These are phyloP conservation scores for Pituophis catenifer DNA, from an alignment of 2,113 vertebrate genomes.

Conservation along the genomic window DNA sequence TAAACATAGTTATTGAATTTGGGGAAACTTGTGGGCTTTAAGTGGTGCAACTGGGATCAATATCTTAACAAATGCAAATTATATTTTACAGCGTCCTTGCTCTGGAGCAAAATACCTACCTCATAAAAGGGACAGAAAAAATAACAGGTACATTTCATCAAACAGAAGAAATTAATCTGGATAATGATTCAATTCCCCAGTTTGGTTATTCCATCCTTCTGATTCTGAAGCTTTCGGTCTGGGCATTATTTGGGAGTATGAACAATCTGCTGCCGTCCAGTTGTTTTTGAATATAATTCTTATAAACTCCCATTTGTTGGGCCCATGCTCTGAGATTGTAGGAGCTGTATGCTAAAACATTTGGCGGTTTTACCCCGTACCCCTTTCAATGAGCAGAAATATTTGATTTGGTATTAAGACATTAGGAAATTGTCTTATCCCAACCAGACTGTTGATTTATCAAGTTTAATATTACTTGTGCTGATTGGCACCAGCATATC, in stretches of 20 bases:
- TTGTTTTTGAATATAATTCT: neutral
- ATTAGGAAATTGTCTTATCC: neutral
- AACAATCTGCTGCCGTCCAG: neutral
- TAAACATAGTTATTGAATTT: slow-evolving; percentile 77
- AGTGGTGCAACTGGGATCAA: slow-evolving; percentile 51
- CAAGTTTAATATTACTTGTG: neutral
- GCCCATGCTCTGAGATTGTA: neutral
- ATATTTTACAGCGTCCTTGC: slow-evolving; percentile 23
- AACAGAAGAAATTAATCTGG: neutral
- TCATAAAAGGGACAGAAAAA: slow-evolving; percentile 15
- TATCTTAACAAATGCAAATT: slow-evolving; percentile 48
- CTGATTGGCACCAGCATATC: neutral
- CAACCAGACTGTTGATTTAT: neutral
- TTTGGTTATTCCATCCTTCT: neutral
- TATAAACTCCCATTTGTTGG: neutral
- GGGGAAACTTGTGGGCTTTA: slow-evolving; percentile 65
- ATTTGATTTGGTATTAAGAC: neutral
- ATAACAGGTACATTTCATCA: neutral
- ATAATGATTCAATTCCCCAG: rapidly evolving
- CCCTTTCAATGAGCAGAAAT: neutral
- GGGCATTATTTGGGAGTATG: neutral
- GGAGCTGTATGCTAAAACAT: neutral
- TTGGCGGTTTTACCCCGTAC: neutral
- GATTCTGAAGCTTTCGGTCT: neutral
- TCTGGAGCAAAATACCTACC: slow-evolving; percentile 33